These are phyloP conservation scores for Papilio protenor DNA, from an alignment of 2,888 invertebrate genomes.

Conservation along the genomic window DNA sequence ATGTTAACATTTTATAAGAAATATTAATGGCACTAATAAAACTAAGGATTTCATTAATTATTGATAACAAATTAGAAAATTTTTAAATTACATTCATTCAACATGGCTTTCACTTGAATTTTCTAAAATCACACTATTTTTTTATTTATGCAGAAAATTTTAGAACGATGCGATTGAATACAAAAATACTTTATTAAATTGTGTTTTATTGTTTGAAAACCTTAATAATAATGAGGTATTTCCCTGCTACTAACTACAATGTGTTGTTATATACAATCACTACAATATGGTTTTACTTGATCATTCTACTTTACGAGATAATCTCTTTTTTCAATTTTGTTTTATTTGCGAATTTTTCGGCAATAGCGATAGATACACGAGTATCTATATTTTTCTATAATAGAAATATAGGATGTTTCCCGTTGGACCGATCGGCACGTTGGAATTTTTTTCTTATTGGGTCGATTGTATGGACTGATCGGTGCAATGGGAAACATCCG, in stretches of 20 bases:
- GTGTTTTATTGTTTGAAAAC: neutral
- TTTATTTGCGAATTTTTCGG: too few species aligned
- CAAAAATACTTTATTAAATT: slow-evolving; percentile 10
- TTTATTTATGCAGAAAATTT: neutral
- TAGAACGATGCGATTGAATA: neutral
- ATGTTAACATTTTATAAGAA: neutral
- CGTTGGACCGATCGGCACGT: too few species aligned
- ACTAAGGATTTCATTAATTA: slow-evolving; percentile 24
- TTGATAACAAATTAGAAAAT: neutral
- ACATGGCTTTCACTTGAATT: too few species aligned
- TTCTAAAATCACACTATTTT: too few species aligned
- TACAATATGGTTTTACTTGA: neutral
- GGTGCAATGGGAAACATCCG: too few species aligned
- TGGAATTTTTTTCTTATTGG: too few species aligned
- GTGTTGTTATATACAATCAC: neutral
- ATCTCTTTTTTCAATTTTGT: neutral
- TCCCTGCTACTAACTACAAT: slow-evolving; percentile 19
- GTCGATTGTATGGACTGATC: too few species aligned
- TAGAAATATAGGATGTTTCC: too few species aligned
- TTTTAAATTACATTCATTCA: neutral
- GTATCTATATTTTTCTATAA: too few species aligned
- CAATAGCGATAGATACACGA: too few species aligned
- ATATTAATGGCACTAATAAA: slow-evolving; percentile 43
- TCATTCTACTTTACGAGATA: neutral
- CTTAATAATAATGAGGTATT: slow-evolving; percentile 42